Evolutionary conservation across 2,797 vertebrate species (phyloP).

Genomic region (Pipistrellus pygmaeus): DNA sequence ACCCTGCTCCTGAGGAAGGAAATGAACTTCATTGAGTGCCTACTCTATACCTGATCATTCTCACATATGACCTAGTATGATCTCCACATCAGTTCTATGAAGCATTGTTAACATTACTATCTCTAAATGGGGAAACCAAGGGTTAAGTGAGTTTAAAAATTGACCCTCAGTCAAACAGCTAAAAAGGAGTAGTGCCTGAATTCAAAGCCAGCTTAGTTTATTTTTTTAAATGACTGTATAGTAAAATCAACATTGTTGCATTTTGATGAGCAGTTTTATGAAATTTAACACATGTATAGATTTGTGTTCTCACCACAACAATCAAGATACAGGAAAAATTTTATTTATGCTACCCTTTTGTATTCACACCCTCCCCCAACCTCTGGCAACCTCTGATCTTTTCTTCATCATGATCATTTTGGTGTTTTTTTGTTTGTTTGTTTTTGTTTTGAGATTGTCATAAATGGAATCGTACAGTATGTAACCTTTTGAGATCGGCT

Average conservation of each 20-base stretch:
- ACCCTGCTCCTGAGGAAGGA: not conserved
- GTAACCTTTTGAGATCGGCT: not conserved
- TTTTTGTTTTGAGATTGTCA: not conserved
- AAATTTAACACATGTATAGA: not conserved
- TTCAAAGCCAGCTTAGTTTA: constrained; percentile 10
- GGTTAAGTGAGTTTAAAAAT: not conserved
- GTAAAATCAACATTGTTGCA: not conserved
- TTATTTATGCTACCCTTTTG: not conserved
- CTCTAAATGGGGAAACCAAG: not conserved
- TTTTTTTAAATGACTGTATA: not conserved
- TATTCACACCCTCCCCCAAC: not conserved
- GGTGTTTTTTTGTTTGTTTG: no score
- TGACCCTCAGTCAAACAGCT: not conserved
- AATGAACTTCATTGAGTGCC: not conserved
- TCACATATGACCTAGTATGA: not conserved
- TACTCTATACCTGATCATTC: not conserved
- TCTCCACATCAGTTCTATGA: not conserved
- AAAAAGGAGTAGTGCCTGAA: constrained; percentile 10
- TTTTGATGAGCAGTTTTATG: not conserved
- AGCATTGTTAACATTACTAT: not conserved
- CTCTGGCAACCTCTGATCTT: not conserved
- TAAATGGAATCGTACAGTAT: not conserved
- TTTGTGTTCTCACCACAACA: not conserved
- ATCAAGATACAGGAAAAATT: not conserved
- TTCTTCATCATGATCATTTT: not conserved